Conservation (phyloP, 2,888 invertebrate genomes). For the Galerucella calmariensis region DNA sequence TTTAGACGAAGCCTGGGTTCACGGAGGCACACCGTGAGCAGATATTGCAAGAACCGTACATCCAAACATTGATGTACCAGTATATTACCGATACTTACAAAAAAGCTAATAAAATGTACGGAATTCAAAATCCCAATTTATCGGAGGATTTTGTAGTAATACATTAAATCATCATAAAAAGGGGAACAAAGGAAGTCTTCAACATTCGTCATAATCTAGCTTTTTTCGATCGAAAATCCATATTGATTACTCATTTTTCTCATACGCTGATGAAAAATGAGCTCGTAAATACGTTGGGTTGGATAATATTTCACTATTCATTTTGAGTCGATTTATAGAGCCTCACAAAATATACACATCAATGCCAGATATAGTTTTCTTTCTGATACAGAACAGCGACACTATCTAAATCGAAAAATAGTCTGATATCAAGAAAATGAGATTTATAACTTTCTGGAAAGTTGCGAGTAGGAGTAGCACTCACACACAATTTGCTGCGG, state of each 20-base stretch:
- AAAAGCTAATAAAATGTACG: conserved; percentile 35
- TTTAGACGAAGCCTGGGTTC: no score
- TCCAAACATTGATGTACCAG: conserved; percentile 17
- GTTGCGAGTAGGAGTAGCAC: not conserved
- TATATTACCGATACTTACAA: conserved; percentile 20
- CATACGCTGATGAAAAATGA: conserved; percentile 43
- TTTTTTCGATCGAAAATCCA: conserved; percentile 44
- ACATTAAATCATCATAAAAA: conserved; percentile 39
- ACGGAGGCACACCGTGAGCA: no score
- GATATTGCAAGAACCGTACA: not conserved
- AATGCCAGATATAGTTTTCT: conserved; percentile 38
- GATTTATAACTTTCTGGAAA: not conserved
- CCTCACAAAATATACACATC: conserved; percentile 39
- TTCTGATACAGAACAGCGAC: conserved; percentile 20
- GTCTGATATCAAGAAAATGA: not conserved
- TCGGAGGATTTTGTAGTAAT: conserved; percentile 37
- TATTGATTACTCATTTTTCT: conserved; percentile 44
- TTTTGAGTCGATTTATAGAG: conserved; percentile 38
- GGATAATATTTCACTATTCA: conserved; percentile 44
- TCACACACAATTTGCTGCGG: not conserved
- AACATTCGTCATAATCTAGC: conserved; percentile 45
- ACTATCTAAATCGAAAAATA: conserved; percentile 14
- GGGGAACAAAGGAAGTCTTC: conserved; percentile 40
- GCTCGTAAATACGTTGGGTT: conserved; percentile 43
- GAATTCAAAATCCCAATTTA: conserved; percentile 33